Percentiles rank a stretch among this genome's conserved stretches.
phyloP scores from a whole-genome alignment of 2,113 vertebrate genomes.

The Aythya baeri region DNA sequence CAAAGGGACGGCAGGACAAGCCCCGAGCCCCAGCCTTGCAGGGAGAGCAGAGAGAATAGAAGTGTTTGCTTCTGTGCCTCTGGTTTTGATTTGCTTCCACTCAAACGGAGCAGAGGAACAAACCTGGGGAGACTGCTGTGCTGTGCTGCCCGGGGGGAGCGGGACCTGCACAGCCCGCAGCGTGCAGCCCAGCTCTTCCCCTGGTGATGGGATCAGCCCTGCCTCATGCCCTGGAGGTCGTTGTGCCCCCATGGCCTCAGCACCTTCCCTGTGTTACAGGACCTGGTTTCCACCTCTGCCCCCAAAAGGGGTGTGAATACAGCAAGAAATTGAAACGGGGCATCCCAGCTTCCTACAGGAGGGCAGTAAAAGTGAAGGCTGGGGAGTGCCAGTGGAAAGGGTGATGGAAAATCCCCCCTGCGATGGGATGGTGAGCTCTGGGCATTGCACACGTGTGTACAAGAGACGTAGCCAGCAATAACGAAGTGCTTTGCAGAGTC shows the following conservation, averaged over 20 bases:
- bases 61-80: background rate
- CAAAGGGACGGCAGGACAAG: accelerated
- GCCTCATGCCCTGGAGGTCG: accelerated
- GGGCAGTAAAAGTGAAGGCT: background rate
- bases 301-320: accelerated
- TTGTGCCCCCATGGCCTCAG: accelerated
- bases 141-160: background rate
- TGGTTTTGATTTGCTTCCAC: background rate
- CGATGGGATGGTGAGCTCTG: background rate
- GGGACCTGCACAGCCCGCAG: too few species aligned
- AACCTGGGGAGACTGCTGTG: background rate
- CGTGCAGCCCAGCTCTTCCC: too few species aligned
- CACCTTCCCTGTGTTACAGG: background rate
- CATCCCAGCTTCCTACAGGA: background rate
- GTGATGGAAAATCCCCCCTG: background rate
- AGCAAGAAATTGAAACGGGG: background rate
- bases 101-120: background rate
- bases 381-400: background rate
- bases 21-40: background rate
- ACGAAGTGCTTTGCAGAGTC: background rate
- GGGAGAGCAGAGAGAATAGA: background rate
- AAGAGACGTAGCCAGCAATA: background rate
- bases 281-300: background rate
- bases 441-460: accelerated
- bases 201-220: too few species aligned